These are phyloP conservation scores for Dendrolimus kikuchii DNA, from an alignment of 1,140 invertebrate genomes.

Conservation along the genomic window DNA sequence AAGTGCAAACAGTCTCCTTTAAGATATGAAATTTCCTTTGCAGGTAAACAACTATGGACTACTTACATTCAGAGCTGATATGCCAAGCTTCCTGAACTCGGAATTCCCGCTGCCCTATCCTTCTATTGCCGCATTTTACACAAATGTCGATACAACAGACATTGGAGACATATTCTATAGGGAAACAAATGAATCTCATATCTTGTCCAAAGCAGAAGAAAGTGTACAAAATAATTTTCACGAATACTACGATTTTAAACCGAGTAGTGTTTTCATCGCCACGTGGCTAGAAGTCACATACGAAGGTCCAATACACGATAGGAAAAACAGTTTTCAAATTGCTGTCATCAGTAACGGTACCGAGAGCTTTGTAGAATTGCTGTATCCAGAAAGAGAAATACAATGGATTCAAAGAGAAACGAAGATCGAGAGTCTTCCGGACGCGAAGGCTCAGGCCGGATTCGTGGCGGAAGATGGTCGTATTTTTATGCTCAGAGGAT, in stretches of 20 bases:
- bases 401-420: slow-evolving; percentile 90
- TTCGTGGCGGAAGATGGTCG: slow-evolving; percentile 87
- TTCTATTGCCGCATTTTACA: slow-evolving; percentile 91
- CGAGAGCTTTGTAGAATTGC: slow-evolving; percentile 86
- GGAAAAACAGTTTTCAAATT: slow-evolving; percentile 84
- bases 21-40: slow-evolving; percentile 29
- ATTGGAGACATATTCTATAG: slow-evolving; percentile 85
- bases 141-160: slow-evolving; percentile 89
- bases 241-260: slow-evolving; percentile 77
- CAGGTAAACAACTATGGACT: slow-evolving; percentile 95
- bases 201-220: slow-evolving; percentile 78
- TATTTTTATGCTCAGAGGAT: slow-evolving; percentile 82
- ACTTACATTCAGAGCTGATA: slow-evolving; percentile 90
- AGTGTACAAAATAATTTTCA: slow-evolving; percentile 82
- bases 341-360: slow-evolving; percentile 87
- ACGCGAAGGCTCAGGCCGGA: slow-evolving; percentile 93
- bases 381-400: slow-evolving; percentile 90
- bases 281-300: slow-evolving; percentile 84
- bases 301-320: slow-evolving; percentile 62
- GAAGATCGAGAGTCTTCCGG: slow-evolving; percentile 78
- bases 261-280: slow-evolving; percentile 77
- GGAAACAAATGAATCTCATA: slow-evolving; percentile 78
- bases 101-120: slow-evolving; percentile 93
- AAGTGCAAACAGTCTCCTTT: not conserved
- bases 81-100: slow-evolving; percentile 88